Conservation (phyloP, 1,140 invertebrate genomes). For the Ladona fulva region DNA sequence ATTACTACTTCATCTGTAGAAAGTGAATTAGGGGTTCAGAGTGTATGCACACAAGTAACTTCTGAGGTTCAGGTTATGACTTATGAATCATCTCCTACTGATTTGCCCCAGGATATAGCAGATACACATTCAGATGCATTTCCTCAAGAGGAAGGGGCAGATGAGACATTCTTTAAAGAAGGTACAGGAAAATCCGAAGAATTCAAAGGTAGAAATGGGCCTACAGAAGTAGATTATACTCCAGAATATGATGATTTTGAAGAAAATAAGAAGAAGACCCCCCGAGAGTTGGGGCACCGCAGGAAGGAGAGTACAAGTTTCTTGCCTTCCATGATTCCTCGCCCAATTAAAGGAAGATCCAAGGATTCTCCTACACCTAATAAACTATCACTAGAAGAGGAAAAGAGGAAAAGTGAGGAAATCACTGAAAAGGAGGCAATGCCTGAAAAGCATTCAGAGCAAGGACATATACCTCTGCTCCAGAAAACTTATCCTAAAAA, state of each 20-base stretch:
- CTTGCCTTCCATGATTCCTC: constrained; percentile 27
- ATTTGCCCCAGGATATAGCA: background rate
- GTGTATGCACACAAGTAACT: constrained; percentile 45
- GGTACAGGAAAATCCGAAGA: constrained; percentile 26
- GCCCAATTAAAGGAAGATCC: constrained; percentile 16
- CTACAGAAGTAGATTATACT: constrained; percentile 46
- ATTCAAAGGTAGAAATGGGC: constrained; percentile 36
- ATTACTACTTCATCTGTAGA: constrained; percentile 42
- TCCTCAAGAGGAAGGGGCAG: background rate
- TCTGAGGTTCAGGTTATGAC: constrained; percentile 34
- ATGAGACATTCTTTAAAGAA: constrained; percentile 22
- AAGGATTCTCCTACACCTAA: background rate
- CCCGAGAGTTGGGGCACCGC: constrained; percentile 41
- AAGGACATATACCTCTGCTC: constrained; percentile 29
- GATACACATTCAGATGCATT: constrained; percentile 29
- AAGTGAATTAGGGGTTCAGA: constrained; percentile 38
- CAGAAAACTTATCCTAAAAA: constrained; percentile 17
- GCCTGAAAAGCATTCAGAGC: constrained; percentile 33
- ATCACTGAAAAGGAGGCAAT: constrained; percentile 24
- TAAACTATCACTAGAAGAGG: background rate
- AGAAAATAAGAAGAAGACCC: constrained; percentile 26
- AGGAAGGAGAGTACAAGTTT: constrained; percentile 44
- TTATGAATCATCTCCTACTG: background rate
- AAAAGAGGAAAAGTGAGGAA: constrained; percentile 25
- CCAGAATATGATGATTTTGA: constrained; percentile 40